Evolutionary conservation across 2,888 invertebrate genomes (phyloP).

Genomic region (Elgonia sp.): DNA sequence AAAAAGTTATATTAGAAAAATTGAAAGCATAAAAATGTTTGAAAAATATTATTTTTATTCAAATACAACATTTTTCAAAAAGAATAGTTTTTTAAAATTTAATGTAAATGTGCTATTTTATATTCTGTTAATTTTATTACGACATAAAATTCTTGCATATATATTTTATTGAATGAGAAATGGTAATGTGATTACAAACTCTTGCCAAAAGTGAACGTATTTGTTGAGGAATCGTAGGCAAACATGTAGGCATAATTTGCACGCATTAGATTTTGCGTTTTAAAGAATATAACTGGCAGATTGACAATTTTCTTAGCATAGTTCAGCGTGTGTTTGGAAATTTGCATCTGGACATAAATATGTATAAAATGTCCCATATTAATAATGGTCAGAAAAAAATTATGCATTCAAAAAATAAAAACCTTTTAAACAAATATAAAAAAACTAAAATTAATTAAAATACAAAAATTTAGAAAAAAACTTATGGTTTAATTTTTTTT

Average conservation of each 20-base stretch:
- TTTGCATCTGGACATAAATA: background rate
- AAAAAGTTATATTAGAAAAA: too few relatives aligned
- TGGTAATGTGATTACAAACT: background rate
- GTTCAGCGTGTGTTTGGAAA: constrained; percentile 1
- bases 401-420: too few relatives aligned
- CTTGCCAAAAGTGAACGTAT: constrained; percentile 29
- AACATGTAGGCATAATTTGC: constrained; percentile 37
- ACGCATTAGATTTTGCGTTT: constrained; percentile 48
- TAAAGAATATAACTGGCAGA: constrained; percentile 44
- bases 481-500: too few relatives aligned
- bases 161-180: background rate
- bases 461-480: too few relatives aligned
- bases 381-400: too few relatives aligned
- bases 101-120: too few relatives aligned
- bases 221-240: constrained; percentile 9
- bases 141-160: background rate
- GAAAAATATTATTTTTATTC: background rate
- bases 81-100: background rate
- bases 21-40: background rate
- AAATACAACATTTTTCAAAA: background rate
- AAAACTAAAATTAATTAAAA: too few relatives aligned
- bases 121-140: background rate
- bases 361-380: too few relatives aligned
- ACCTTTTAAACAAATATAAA: too few relatives aligned
- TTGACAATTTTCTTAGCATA: constrained; percentile 32